These are phyloP conservation scores for Pomatostomus ruficeps DNA, from an alignment of 2,113 vertebrate species.

Conservation along the genomic window DNA sequence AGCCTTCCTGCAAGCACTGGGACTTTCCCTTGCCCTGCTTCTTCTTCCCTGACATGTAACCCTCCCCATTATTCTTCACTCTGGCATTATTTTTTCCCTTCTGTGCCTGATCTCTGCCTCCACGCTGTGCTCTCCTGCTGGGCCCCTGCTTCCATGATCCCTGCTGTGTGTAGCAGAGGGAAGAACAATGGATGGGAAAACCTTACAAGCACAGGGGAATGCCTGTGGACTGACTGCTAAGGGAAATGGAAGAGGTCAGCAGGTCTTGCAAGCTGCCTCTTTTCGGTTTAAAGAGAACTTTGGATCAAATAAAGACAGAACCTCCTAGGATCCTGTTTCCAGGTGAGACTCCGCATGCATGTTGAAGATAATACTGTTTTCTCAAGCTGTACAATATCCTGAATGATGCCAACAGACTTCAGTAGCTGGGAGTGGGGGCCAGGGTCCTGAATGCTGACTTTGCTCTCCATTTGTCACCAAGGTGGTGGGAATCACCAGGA, in stretches of 20 bases:
- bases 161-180: neutral
- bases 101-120: neutral
- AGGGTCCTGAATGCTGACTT: neutral
- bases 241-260: neutral
- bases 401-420: neutral
- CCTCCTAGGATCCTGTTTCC: neutral
- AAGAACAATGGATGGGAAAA: neutral
- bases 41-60: neutral
- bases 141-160: neutral
- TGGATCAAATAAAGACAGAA: neutral
- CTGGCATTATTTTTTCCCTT: fast-evolving
- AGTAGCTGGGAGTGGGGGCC: neutral
- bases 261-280: neutral
- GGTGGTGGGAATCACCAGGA: neutral
- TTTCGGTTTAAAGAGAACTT: neutral
- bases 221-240: neutral
- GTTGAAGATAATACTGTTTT: neutral
- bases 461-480: fast-evolving
- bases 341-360: neutral
- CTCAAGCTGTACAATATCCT: neutral
- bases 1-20: fast-evolving
- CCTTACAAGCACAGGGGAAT: neutral
- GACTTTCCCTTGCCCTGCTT: neutral
- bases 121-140: neutral
- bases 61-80: neutral